Evolutionary conservation across 2,888 invertebrate species (phyloP).

Genomic region (Hermaeophaga mercurialis): DNA sequence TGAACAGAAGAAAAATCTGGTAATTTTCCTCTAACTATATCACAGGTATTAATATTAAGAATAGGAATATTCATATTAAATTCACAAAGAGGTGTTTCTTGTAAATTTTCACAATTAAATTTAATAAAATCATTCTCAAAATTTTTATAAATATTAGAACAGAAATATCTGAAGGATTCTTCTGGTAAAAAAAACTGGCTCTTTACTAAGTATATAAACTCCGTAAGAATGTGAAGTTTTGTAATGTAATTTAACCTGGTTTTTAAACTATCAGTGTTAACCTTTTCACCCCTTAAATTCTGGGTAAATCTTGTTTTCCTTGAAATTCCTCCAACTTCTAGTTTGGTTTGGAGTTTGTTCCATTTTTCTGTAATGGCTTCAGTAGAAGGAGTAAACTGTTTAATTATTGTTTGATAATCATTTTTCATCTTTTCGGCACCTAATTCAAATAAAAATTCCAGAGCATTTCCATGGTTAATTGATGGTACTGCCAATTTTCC

Average conservation of each 20-base stretch:
- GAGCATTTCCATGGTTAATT: conserved; percentile 34
- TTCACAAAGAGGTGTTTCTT: conserved; percentile 30
- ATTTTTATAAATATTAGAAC: conserved; percentile 27
- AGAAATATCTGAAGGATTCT: conserved; percentile 33
- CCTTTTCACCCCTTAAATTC: conserved; percentile 13
- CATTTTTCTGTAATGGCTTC: conserved; percentile 31
- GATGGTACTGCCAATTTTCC: conserved; percentile 39
- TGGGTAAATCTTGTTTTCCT: conserved; percentile 33
- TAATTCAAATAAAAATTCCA: conserved; percentile 43
- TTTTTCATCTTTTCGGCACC: conserved; percentile 43
- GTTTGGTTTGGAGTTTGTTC: conserved; percentile 26
- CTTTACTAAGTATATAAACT: conserved; percentile 39
- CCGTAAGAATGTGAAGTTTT: conserved; percentile 38
- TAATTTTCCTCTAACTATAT: conserved; percentile 26
- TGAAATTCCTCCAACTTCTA: conserved; percentile 10
- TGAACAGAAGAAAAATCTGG: conserved; percentile 37
- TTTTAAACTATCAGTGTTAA: not conserved
- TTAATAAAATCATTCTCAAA: conserved; percentile 22
- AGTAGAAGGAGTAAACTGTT: conserved; percentile 29
- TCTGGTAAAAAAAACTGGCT: conserved; percentile 30
- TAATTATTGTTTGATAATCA: conserved; percentile 40
- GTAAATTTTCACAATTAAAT: conserved; percentile 26
- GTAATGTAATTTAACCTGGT: conserved; percentile 37
- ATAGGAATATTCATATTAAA: conserved; percentile 24
- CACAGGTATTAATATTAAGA: conserved; percentile 17